These are phyloP conservation scores for Tychaedon coryphoeus DNA, from an alignment of 2,113 vertebrate species.

Conservation along the genomic window DNA sequence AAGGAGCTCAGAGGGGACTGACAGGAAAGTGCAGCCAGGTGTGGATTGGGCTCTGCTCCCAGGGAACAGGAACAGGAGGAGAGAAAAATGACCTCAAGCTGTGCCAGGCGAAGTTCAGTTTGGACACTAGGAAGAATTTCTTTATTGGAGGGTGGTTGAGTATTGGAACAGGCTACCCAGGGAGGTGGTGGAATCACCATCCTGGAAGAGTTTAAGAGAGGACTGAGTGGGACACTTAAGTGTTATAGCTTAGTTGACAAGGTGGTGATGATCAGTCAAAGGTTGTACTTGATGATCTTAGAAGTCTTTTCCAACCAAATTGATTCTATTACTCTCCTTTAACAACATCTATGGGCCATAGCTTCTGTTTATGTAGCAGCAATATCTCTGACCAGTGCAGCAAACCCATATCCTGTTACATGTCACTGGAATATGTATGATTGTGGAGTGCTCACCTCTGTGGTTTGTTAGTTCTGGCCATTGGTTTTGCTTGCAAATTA, in stretches of 20 bases:
- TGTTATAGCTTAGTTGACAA: background rate
- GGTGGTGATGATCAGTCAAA: too few relatives aligned
- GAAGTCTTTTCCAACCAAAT: background rate
- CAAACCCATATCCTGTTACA: background rate
- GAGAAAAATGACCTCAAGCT: accelerated
- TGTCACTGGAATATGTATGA: background rate
- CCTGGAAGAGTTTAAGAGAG: background rate
- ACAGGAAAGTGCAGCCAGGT: accelerated
- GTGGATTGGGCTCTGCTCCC: accelerated
- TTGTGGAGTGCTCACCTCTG: accelerated
- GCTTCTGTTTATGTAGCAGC: too few relatives aligned
- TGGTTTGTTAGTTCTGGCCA: background rate
- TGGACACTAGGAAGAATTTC: background rate
- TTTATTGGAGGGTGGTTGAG: accelerated
- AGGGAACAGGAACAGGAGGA: accelerated
- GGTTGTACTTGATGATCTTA: too few relatives aligned
- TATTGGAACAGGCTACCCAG: accelerated
- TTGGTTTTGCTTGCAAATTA: background rate
- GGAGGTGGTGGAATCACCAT: background rate
- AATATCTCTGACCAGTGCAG: background rate
- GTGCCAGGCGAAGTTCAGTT: accelerated
- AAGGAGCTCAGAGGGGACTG: background rate
- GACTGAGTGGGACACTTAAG: background rate
- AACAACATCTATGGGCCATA: background rate
- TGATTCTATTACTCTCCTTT: background rate